Evolutionary conservation across 2,888 invertebrate species (phyloP).

Genomic region (Polymixis flavicincta): DNA sequence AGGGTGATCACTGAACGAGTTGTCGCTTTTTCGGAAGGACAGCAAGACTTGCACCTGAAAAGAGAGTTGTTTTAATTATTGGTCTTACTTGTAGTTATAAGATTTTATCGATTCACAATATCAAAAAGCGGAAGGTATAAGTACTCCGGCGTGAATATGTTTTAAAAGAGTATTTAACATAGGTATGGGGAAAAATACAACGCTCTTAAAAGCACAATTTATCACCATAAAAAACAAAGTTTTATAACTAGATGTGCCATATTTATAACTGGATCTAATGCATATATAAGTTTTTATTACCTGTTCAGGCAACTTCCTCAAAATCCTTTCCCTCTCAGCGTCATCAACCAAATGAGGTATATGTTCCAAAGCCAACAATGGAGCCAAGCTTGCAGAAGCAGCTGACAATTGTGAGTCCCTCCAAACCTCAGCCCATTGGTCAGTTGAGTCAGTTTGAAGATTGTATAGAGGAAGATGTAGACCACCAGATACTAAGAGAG

Average conservation of each 20-base stretch:
- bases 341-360: slow-evolving; percentile 89
- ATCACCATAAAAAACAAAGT: too few relatives aligned
- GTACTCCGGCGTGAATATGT: too few relatives aligned
- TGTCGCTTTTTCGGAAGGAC: slow-evolving; percentile 92
- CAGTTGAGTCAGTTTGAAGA: slow-evolving; percentile 80
- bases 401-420: slow-evolving; percentile 87
- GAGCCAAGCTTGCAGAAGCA: slow-evolving; percentile 91
- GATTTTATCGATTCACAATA: too few relatives aligned
- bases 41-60: slow-evolving; percentile 92
- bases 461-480: slow-evolving; percentile 90
- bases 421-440: slow-evolving; percentile 87
- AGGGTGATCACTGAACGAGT: slow-evolving; percentile 92
- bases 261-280: too few relatives aligned
- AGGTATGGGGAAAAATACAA: too few relatives aligned
- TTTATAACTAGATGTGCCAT: too few relatives aligned
- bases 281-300: too few relatives aligned
- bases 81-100: too few relatives aligned
- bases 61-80: too few relatives aligned
- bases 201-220: too few relatives aligned
- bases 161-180: too few relatives aligned
- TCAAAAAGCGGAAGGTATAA: too few relatives aligned
- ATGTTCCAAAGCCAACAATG: slow-evolving; percentile 90
- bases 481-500: slow-evolving; percentile 91
- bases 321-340: slow-evolving; percentile 86
- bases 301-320: slow-evolving; percentile 90